phyloP scores from a whole-genome alignment of 2,888 invertebrate species.

The Phragmatobia fuliginosa region DNA sequence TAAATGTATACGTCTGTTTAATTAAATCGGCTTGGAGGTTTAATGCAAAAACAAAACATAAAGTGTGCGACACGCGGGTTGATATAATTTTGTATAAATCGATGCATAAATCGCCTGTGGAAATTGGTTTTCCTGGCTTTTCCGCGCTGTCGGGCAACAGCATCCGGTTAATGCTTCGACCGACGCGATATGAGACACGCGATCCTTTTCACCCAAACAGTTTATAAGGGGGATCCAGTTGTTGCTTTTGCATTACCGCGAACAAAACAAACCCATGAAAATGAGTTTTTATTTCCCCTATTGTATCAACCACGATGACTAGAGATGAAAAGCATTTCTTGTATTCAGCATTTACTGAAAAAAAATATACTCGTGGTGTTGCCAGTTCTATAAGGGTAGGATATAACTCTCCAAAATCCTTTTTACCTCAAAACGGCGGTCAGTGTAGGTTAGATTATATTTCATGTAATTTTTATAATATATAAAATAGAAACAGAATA shows the following conservation, averaged over 20 bases:
- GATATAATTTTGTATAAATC: constrained; percentile 53
- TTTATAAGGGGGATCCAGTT: constrained; percentile 69
- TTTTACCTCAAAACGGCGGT: not conserved
- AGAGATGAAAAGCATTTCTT: constrained; percentile 48
- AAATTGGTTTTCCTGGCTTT: constrained; percentile 71
- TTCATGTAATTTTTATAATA: no score
- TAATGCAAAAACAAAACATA: constrained; percentile 41
- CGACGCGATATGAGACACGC: constrained; percentile 62
- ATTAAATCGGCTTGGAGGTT: constrained; percentile 38
- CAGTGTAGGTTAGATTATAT: no score
- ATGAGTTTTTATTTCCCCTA: constrained; percentile 66
- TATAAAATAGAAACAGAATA: no score
- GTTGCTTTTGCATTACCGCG: constrained; percentile 74
- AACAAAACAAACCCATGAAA: constrained; percentile 68
- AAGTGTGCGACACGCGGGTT: constrained; percentile 43
- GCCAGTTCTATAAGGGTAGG: constrained; percentile 13
- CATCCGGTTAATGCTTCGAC: constrained; percentile 63
- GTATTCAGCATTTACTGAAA: constrained; percentile 32
- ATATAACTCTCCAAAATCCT: not conserved
- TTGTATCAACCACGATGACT: constrained; percentile 57
- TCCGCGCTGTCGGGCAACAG: constrained; percentile 59
- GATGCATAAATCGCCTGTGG: constrained; percentile 50
- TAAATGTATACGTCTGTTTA: constrained; percentile 25
- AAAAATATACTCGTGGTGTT: constrained; percentile 24
- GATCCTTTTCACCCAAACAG: constrained; percentile 63